Percentiles rank a stretch among this genome's conserved stretches.
These are phyloP conservation scores for Taeniopygia guttata DNA, from an alignment of 2,797 vertebrate genomes.

Conservation along the genomic window DNA sequence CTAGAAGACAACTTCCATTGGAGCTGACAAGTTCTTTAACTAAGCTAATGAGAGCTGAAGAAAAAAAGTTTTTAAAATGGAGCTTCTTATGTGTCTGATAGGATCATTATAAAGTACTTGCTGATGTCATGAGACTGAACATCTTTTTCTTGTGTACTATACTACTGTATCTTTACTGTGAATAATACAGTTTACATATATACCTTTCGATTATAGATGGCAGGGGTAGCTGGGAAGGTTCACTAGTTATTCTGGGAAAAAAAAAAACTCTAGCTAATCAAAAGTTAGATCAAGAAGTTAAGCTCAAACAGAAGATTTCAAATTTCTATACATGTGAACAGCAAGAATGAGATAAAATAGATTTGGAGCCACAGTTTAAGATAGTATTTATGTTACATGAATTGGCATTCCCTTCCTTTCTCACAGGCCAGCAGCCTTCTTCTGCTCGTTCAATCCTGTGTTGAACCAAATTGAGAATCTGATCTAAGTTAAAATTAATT, in stretches of 20 bases:
- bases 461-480: constrained; percentile 1
- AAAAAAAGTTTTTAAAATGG: neutral
- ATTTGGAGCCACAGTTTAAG: neutral
- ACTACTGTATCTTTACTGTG: neutral
- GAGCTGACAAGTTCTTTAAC: neutral
- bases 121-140: neutral
- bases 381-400: neutral
- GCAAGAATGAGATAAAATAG: neutral
- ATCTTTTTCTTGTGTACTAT: neutral
- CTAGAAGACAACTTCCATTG: neutral
- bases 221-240: accelerated
- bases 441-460: neutral
- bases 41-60: neutral
- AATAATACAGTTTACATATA: neutral
- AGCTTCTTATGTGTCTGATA: neutral
- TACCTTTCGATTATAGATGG: neutral
- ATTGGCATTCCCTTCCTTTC: neutral
- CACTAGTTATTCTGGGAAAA: neutral
- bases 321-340: neutral
- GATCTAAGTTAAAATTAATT: constrained; percentile 33
- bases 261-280: neutral
- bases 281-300: neutral
- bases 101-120: neutral
- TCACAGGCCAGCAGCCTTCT: neutral
- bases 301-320: neutral